phyloP scores from a whole-genome alignment of 1,140 invertebrate genomes.

The Hylyphantes graminicola region DNA sequence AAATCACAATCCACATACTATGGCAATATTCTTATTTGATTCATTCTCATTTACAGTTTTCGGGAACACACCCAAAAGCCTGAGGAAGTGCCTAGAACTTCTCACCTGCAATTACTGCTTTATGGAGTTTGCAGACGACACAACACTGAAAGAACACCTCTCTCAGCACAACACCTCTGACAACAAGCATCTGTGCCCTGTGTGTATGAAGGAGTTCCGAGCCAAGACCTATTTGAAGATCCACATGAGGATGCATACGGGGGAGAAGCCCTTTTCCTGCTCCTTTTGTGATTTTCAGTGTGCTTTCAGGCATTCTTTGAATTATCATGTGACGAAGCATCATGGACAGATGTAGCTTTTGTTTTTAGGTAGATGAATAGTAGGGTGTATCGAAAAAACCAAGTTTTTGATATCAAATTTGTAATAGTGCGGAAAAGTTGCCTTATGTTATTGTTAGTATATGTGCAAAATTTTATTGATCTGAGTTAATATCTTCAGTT shows the following conservation, averaged over 20 bases:
- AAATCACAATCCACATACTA: too few relatives aligned
- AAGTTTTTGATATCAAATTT: neutral
- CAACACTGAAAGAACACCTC: neutral
- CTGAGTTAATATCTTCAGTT: too few relatives aligned
- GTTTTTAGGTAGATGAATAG: neutral
- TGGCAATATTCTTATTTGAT: too few relatives aligned
- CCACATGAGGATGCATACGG: neutral
- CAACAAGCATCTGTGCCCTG: neutral
- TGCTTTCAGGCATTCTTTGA: constrained; percentile 8
- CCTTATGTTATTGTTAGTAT: too few relatives aligned
- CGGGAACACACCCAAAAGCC: too few relatives aligned
- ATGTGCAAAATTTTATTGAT: too few relatives aligned
- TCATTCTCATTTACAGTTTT: too few relatives aligned
- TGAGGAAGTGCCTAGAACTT: too few relatives aligned
- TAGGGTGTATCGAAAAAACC: neutral
- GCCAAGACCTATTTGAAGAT: neutral
- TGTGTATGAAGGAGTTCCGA: constrained; percentile 1
- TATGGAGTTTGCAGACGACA: too few relatives aligned
- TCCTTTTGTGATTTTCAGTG: neutral
- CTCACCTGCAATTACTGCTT: too few relatives aligned
- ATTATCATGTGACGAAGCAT: neutral
- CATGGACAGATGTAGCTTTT: neutral
- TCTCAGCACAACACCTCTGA: neutral
- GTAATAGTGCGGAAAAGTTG: neutral
- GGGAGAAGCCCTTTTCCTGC: constrained; percentile 12